Evolutionary conservation across 1,140 invertebrate species (phyloP), one percentile per base, ranked within the genome.

Genomic region (Cydia fagiglandana): DNA sequence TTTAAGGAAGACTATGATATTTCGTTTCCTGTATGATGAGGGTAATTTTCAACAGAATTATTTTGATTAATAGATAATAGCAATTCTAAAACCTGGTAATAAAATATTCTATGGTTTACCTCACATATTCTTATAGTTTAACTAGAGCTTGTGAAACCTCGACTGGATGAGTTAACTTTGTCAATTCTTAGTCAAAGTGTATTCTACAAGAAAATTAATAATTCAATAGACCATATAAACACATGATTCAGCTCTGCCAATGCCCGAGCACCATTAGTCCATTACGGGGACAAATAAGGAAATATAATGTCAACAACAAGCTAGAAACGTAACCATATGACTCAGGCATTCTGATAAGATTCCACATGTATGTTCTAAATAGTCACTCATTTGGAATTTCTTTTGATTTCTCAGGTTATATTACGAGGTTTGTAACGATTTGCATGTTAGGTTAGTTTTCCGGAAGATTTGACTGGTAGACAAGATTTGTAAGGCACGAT

Each of bases 211-310:
- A 12, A 24, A 56, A 50, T 50, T 56, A n/a, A 24, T 24, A 61
- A 5, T 61, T 61, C 7, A 61, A 61, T 24, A 34, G 64, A 2
- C 30, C 34, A 70, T 70, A 20, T 20, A 41, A 38, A 45, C 34
- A 13, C 66, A 45, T 70, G 66, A 70, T 38, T 38, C 66, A 70
- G n/a, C 66, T 17, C 9, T 70, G 66, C 5, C 34, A 38, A 41
- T 70, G 34, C 66, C 17, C 10, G 28, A 34, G 64, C 28, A 17
- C 64, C 20, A 41, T 45, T 17, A 38, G 38, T 38, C n/a, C n/a
- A n/a, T n/a, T n/a, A n/a, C n/a, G n/a, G n/a, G n/a, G 38, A 70
- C 66, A 70, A 41, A 70, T 70, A 70, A 70, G 66, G 66, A 70
- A 70, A 41, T 70, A 70, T 70, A 70, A 38, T 41, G 66, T 15